Base-by-base conservation (phyloP, 2,113 vertebrate species). In the Limnothrissa miodon region DNA sequence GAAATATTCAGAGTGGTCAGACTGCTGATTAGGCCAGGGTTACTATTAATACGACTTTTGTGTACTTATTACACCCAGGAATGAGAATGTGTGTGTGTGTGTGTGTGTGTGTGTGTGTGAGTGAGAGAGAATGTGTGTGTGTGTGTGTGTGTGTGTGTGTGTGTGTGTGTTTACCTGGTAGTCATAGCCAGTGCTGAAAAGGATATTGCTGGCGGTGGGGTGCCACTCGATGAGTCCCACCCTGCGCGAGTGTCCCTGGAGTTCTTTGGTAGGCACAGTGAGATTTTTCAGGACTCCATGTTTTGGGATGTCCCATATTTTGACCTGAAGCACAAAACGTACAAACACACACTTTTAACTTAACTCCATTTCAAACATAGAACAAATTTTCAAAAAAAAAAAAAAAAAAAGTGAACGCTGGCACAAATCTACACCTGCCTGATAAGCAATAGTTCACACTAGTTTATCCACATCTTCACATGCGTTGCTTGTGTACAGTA, bases 141-240 rank as follows among this genome's bases (percentile, higher is more conserved):
- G 23, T 4, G 1, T 62, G 2, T 29, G 59, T 1, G 23, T 39
- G n/a, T n/a, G 62, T 9, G 17, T 80, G 19, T 83, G 53, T 74
- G 42, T 81, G 8, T 51, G 48, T 25, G 21, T 46, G 42, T 80
- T 83, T 86, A 99, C 98, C 96, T 96, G 97, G 90, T 96, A 97
- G 93, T 99, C 98, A 0, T 99, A 98, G 83, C 96, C 96, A 0
- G 96, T 93, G 87, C 97, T 99, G 81, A 99, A 95, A 86, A 99
- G 94, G 84, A 99, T 93, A 85, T 96, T 94, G 53, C 92, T 91
- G 0, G 98, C 97, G 0, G 96, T 99, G 0, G 98, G 98, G 87
- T 99, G 98, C 98, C 98, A 99, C 83, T 99, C 97, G 8, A 99
- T 95, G 59, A 99, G 94, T n/a, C 95, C 95, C 1, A 99, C 98